Evolutionary conservation across 2,113 vertebrate genomes (phyloP).

Genomic region (Ceyx margarethae): DNA sequence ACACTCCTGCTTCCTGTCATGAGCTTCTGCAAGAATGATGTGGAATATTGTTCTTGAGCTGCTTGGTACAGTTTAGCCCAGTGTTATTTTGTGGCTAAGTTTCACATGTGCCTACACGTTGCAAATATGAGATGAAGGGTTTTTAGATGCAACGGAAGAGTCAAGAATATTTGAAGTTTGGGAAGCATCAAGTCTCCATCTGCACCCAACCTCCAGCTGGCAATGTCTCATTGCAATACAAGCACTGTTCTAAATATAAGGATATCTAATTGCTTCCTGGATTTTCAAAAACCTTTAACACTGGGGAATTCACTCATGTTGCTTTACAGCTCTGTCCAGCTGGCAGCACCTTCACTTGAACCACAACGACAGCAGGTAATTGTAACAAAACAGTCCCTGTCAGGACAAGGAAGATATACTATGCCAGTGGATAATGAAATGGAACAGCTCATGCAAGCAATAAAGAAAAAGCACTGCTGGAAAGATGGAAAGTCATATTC

Average conservation of each 20-base stretch:
- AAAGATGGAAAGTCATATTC: slow-evolving; percentile 22
- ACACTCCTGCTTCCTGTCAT: background rate
- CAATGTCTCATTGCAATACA: background rate
- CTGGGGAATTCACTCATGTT: slow-evolving; percentile 33
- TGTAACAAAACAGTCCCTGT: slow-evolving; percentile 58
- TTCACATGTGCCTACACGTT: background rate
- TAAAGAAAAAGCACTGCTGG: slow-evolving; percentile 12
- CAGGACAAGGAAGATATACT: slow-evolving; percentile 46
- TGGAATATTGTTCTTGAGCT: background rate
- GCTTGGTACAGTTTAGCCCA: background rate
- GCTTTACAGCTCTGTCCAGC: slow-evolving; percentile 54
- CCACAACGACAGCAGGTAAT: slow-evolving; percentile 64
- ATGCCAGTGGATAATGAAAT: slow-evolving; percentile 56
- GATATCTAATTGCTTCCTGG: slow-evolving; percentile 44
- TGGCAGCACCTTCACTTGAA: slow-evolving; percentile 58
- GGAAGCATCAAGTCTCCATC: background rate
- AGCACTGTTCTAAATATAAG: slow-evolving; percentile 35
- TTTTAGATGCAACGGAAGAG: background rate
- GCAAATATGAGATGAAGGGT: background rate
- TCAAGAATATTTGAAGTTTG: slow-evolving; percentile 2
- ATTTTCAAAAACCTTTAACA: slow-evolving; percentile 34
- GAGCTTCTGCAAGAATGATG: background rate
- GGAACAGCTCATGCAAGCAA: slow-evolving; percentile 42
- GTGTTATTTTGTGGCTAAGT: background rate
- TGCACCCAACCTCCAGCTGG: background rate